Percentiles rank a stretch among this genome's conserved stretches.
phyloP scores from a whole-genome alignment of 2,888 invertebrate species.

The Yponomeuta malinellus region DNA sequence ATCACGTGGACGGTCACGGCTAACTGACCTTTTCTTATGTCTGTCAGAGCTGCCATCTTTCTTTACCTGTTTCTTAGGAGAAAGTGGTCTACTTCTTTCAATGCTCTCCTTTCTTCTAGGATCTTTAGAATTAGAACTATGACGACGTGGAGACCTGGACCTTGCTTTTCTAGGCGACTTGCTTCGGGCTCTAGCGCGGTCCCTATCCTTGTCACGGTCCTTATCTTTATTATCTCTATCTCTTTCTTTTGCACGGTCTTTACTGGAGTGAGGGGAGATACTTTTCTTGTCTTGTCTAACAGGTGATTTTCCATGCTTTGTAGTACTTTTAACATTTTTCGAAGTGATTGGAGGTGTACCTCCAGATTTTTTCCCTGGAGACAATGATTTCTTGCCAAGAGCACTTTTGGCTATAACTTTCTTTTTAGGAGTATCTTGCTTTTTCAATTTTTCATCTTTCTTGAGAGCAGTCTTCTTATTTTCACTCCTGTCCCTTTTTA shows the following conservation, averaged over 20 bases:
- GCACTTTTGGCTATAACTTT: slow-evolving; percentile 50
- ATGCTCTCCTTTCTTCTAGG: slow-evolving; percentile 64
- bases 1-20: slow-evolving; percentile 72
- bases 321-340: slow-evolving; percentile 53
- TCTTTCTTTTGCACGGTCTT: slow-evolving; percentile 69
- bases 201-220: slow-evolving; percentile 71
- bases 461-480: slow-evolving; percentile 59
- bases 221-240: slow-evolving; percentile 61
- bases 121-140: slow-evolving; percentile 58
- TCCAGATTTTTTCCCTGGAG: slow-evolving; percentile 68
- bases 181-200: slow-evolving; percentile 65
- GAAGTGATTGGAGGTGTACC: slow-evolving; percentile 69
- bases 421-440: slow-evolving; percentile 59
- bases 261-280: slow-evolving; percentile 54
- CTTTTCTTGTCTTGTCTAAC: slow-evolving; percentile 61
- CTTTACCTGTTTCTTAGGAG: slow-evolving; percentile 62
- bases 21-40: slow-evolving; percentile 56
- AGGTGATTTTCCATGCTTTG: slow-evolving; percentile 67
- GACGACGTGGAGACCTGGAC: slow-evolving; percentile 61
- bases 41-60: slow-evolving; percentile 59
- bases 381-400: slow-evolving; percentile 66
- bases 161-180: slow-evolving; percentile 65
- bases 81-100: slow-evolving; percentile 66
- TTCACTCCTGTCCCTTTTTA: slow-evolving; percentile 61
- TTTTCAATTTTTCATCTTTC: slow-evolving; percentile 59